These are phyloP conservation scores for Microcebus lehilahytsara DNA, from an alignment of 2,113 vertebrate species.

Conservation along the genomic window DNA sequence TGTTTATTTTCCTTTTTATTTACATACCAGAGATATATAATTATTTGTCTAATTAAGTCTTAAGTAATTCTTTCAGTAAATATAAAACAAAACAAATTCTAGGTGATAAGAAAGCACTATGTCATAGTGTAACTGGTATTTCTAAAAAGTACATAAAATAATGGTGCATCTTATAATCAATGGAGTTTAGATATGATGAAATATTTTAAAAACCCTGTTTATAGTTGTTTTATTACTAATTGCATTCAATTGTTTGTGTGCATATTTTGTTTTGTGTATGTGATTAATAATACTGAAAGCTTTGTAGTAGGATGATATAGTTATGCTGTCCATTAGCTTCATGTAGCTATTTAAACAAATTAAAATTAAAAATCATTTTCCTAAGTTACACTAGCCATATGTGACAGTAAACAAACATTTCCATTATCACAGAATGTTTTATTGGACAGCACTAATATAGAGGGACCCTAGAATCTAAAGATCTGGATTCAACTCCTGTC, in stretches of 20 bases:
- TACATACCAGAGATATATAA: not conserved
- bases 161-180: not conserved
- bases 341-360: not conserved
- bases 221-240: not conserved
- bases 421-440: not conserved
- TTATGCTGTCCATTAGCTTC: not conserved
- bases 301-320: not conserved
- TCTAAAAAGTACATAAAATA: not conserved
- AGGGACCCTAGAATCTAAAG: not conserved
- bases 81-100: slow-evolving; percentile 3
- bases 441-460: not conserved
- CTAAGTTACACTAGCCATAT: not conserved
- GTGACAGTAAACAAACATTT: not conserved
- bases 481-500: not conserved
- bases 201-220: not conserved
- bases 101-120: not conserved
- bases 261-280: not conserved
- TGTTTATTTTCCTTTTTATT: not conserved
- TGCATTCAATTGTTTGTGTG: not conserved
- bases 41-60: not conserved
- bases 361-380: not conserved
- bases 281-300: not conserved
- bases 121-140: not conserved
- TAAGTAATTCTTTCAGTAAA: slow-evolving; percentile 21
- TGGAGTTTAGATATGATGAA: not conserved